A percentile compares a stretch with the other conserved stretches of the same genome.
phyloP scores from a whole-genome alignment of 2,888 invertebrate genomes.

The Acronicta aceris region DNA sequence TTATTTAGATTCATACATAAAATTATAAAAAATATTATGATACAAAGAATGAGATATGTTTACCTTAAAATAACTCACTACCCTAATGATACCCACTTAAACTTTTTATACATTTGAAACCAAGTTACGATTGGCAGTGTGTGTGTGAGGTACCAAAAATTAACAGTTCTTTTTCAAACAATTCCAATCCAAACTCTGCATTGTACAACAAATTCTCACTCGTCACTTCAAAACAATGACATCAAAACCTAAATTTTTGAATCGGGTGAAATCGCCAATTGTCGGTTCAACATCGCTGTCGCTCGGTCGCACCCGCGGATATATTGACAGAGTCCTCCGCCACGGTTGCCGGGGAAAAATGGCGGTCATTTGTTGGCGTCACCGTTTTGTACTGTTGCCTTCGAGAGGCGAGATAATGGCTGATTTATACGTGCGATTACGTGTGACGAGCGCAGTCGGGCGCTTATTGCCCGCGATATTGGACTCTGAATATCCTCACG shows the following conservation, averaged over 20 bases:
- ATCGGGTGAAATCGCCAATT: constrained; percentile 3
- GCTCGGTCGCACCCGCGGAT: constrained; percentile 64
- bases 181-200: too few species aligned
- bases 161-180: too few species aligned
- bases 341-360: constrained; percentile 86
- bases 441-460: constrained; percentile 68
- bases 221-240: too few species aligned
- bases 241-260: too few species aligned
- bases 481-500: constrained; percentile 54
- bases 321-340: constrained; percentile 88
- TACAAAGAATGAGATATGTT: too few species aligned
- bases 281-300: constrained; percentile 27
- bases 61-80: too few species aligned
- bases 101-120: too few species aligned
- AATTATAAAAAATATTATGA: too few species aligned
- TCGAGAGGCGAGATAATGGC: constrained; percentile 87
- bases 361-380: constrained; percentile 87
- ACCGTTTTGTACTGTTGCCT: constrained; percentile 86
- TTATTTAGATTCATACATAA: neutral
- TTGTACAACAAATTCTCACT: too few species aligned
- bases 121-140: too few species aligned
- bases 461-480: constrained; percentile 59
- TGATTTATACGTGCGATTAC: constrained; percentile 86
- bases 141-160: too few species aligned
- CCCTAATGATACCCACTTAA: too few species aligned